Evolutionary conservation across 2,888 invertebrate species (phyloP).

Genomic region (Heliconius aoede): DNA sequence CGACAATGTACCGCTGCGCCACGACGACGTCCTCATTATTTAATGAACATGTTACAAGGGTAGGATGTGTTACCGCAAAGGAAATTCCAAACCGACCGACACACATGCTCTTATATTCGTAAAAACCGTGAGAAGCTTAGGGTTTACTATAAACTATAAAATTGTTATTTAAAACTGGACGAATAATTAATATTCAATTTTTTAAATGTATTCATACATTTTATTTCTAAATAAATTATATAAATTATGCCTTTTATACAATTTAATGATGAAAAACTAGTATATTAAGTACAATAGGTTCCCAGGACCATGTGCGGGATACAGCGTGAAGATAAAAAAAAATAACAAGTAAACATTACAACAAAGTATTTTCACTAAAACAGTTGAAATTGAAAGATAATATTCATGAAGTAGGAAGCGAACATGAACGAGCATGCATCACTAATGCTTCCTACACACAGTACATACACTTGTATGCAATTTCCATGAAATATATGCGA

Average conservation of each 20-base stretch:
- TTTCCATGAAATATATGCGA: conserved; percentile 37
- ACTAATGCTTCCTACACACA: conserved; percentile 43
- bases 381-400: conserved; percentile 28
- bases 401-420: conserved; percentile 41
- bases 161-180: too few relatives aligned
- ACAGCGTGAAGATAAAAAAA: too few relatives aligned
- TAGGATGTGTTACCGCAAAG: conserved; percentile 43
- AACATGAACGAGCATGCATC: conserved; percentile 40
- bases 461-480: conserved; percentile 22
- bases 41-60: conserved; percentile 9
- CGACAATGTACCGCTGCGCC: not conserved
- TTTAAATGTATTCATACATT: too few relatives aligned
- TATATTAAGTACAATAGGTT: too few relatives aligned
- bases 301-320: too few relatives aligned
- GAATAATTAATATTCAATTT: too few relatives aligned
- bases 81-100: conserved; percentile 36
- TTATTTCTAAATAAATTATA: too few relatives aligned
- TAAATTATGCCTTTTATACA: too few relatives aligned
- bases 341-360: not conserved
- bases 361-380: conserved; percentile 13
- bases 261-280: too few relatives aligned
- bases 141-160: too few relatives aligned
- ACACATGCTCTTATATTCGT: conserved; percentile 27
- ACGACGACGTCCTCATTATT: not conserved
- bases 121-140: conserved; percentile 5